Conservation (phyloP, 2,797 vertebrate genomes). For the Ispidina picta region DNA sequence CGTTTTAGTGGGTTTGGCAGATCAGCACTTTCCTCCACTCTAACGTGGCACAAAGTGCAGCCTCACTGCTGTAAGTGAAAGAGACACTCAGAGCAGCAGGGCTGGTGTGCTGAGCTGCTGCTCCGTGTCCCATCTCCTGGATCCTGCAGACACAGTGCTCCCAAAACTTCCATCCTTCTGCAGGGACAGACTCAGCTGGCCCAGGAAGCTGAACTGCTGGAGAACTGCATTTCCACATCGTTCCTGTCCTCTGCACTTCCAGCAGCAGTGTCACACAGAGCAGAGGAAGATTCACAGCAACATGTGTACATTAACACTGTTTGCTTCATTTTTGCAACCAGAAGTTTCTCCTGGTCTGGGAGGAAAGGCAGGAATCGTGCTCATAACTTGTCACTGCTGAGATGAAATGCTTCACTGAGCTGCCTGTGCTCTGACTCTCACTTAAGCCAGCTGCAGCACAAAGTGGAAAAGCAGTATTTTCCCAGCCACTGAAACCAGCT, state of each 20-base stretch:
- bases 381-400: background rate
- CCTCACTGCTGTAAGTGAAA: background rate
- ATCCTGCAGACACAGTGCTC: background rate
- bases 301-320: fast-evolving
- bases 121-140: background rate
- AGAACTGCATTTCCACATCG: background rate
- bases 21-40: background rate
- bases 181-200: background rate
- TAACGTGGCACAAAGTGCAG: background rate
- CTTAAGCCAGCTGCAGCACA: background rate
- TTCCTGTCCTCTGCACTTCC: background rate
- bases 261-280: background rate
- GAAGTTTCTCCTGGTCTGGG: background rate
- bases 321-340: background rate
- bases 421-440: background rate
- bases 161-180: background rate
- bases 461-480: background rate
- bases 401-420: background rate
- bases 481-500: background rate
- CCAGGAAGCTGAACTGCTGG: background rate
- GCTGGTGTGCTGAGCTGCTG: background rate
- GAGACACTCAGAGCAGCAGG: background rate
- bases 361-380: background rate
- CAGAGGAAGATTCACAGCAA: background rate
- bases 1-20: background rate